Base-by-base conservation (phyloP, 2,888 invertebrate genomes). In the Chesias legatella region DNA sequence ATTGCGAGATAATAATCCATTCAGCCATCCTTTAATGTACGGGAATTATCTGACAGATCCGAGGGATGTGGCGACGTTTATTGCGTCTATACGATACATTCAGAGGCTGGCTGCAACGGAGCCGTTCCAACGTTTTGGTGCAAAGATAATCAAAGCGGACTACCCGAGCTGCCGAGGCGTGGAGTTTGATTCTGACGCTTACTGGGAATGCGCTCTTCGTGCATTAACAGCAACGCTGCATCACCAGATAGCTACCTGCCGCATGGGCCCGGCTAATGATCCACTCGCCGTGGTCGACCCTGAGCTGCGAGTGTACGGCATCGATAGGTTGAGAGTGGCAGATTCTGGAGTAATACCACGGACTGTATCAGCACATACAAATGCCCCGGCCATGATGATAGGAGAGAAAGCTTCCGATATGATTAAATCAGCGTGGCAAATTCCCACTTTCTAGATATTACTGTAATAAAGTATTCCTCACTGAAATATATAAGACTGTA, bases 21-120 rank as follows among this genome's bases (percentile, higher is more conserved):
- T 92, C 28, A 91, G 92, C 22, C 91, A 92, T 56, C 96, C 97
- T 0, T 77, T 91, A n/a, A 91, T 97, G 56, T 91, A 94, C 57
- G 93, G 95, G 0, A 94, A 96, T 60, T 96, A 96, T 68, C 90
- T 96, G 44, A 89, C 90, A 0, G 90, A 94, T 62, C 89, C 88
- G 3, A 69, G 53, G 11, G 90, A 95, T 58, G 73, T 91, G 0
- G 85, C 88, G n/a, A 90, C 91, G 0, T 74, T 92, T 32, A 69
- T 93, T 3, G 89, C 90, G 8, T 89, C 91, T 0, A 90, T 93
- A 26, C 92, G 93, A 52, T 90, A 91, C 43, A 71, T 91, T 1
- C 89, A 93, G 44, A 79, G 86, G 30, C 67, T 94, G 9, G 79
- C 89, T 0, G 62, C 88, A 26, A 91, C 92, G 1, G 82, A 88